Evolutionary conservation across 2,888 invertebrate genomes (phyloP).

Genomic region (Lepidocyrtoides sp.): DNA sequence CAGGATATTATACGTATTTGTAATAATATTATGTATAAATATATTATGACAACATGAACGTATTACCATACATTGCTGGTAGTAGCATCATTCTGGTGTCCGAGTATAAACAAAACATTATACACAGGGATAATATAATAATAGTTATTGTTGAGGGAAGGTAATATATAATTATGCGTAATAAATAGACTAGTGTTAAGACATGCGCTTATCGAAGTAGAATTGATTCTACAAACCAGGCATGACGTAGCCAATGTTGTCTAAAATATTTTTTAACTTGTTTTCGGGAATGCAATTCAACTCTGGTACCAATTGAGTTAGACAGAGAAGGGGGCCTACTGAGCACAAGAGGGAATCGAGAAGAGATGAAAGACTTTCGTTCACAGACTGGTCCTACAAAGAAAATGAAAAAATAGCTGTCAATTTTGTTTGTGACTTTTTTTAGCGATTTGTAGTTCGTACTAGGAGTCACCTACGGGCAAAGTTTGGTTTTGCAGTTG

Average conservation of each 20-base stretch:
- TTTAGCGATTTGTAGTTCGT: too few species aligned
- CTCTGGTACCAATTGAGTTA: conserved; percentile 94
- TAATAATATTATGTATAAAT: neutral
- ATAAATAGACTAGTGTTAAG: conserved; percentile 42
- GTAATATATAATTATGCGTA: neutral
- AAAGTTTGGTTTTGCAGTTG: conserved; percentile 91
- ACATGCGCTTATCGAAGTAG: conserved; percentile 20
- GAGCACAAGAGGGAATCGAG: conserved; percentile 97
- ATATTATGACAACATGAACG: neutral
- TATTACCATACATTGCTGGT: neutral
- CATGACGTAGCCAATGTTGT: conserved; percentile 98
- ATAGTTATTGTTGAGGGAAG: neutral
- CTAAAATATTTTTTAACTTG: conserved; percentile 91
- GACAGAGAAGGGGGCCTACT: conserved; percentile 94
- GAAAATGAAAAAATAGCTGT: too few species aligned
- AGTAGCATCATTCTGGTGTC: neutral
- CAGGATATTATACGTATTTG: too few species aligned
- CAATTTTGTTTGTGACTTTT: too few species aligned
- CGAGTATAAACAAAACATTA: neutral
- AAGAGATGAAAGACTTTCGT: conserved; percentile 96
- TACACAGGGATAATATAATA: neutral
- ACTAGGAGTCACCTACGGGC: too few species aligned
- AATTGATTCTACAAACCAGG: conserved; percentile 89
- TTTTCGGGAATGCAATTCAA: conserved; percentile 89
- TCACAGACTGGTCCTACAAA: conserved; percentile 90